Base-by-base conservation (phyloP, 2,888 invertebrate genomes). In the Thereva unica region DNA sequence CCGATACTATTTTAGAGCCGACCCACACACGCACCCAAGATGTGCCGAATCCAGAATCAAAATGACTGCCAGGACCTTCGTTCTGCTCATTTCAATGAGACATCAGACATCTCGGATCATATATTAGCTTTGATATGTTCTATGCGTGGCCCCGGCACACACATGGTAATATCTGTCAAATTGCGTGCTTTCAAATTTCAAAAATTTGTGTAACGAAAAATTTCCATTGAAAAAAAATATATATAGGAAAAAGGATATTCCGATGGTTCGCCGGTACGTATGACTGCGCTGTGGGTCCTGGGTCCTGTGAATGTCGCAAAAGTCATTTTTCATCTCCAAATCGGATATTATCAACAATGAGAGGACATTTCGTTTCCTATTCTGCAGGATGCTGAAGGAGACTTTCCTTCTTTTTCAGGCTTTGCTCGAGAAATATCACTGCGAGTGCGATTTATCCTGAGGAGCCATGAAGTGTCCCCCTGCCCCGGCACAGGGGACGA, bases 311-410 rank as follows among this genome's bases (percentile, higher is more conserved):
- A 53, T 59, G 65, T 56, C 65, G 55, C 56, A 56, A 47, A 54
- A 67, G 54, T 67, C 67, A 67, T 67, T 67, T 67, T 67, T 67
- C 67, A 67, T 67, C 41, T 49, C 49, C 53, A 61, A 61, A 67
- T 67, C 67, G 67, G 67, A 67, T 67, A 61, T 67, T 63, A 67
- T 63, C 63, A 67, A 66, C 66, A 59, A 67, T 67, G 61, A 47
- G 63, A 47, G 63, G 63, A 63, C 63, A 63, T 63, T 63, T 63
- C 52, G 52, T 63, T 63, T 63, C 52, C 42, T 52, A 63, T 52
- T 50, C 35, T 52, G 63, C 42, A 42, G 50, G 59, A 40, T 40
- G 38, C 38, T 59, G 23, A 23, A 23, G 23, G 23, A 23, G 23
- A 23, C 23, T 59, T 59, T 49, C 35, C 59, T 59, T 49, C 35